Conservation (phyloP, 1,140 invertebrate species). For the Thaumetopoea pityocampa region DNA sequence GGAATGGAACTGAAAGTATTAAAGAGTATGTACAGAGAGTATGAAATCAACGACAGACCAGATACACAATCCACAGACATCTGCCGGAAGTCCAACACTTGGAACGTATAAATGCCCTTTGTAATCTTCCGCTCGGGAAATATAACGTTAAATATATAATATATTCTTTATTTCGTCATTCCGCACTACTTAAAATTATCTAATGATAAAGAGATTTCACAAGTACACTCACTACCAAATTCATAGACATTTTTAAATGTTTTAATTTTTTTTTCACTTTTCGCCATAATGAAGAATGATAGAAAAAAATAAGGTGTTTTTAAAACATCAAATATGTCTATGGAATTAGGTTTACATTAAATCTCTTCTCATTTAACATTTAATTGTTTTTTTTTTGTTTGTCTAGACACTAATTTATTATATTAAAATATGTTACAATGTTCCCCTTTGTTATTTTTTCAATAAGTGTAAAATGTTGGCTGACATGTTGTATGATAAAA, state of each 20-base stretch:
- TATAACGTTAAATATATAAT: constrained; percentile 61
- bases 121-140: constrained; percentile 43
- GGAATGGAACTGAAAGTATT: constrained; percentile 40
- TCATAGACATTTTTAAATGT: no score
- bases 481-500: constrained; percentile 27
- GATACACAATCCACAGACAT: constrained; percentile 44
- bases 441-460: constrained; percentile 68
- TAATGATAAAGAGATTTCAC: constrained; percentile 63
- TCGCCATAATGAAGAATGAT: no score
- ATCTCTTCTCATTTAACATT: constrained; percentile 52
- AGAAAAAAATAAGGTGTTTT: no score
- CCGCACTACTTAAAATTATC: constrained; percentile 55
- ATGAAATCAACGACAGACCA: constrained; percentile 10
- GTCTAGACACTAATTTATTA: constrained; percentile 67
- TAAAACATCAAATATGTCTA: no score
- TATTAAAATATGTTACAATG: constrained; percentile 74
- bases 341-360: no score
- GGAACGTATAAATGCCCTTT: constrained; percentile 67
- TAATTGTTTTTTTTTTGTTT: constrained; percentile 48
- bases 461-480: constrained; percentile 43
- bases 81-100: constrained; percentile 50
- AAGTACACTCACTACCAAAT: constrained; percentile 49
- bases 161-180: constrained; percentile 44
- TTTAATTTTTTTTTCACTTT: no score
- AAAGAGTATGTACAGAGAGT: constrained; percentile 55